Base-by-base conservation (phyloP, 2,888 invertebrate genomes). In the Polymixis flavicincta region DNA sequence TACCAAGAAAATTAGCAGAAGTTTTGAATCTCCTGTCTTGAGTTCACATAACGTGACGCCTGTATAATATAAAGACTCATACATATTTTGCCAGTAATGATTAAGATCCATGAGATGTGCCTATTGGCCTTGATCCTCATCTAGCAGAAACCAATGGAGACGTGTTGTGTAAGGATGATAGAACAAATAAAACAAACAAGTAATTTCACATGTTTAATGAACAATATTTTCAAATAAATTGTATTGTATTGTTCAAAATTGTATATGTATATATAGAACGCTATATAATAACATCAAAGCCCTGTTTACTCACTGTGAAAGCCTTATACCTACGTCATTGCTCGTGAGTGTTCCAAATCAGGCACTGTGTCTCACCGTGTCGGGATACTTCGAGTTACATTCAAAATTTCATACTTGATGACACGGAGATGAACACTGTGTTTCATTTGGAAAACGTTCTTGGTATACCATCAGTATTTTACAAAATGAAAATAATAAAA, bases 261-360 rank as follows among this genome's bases (percentile, higher is more conserved):
- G 95, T 96, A 96, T 94, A 95, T 93, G 92, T 93, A 94, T 94
- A 93, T 94, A 94, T 94, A 95, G 93, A 94, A 93, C 89, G 95
- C 93, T 94, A 94, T 94, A 95, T 92, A 94, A 93, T 94, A 94
- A 93, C 91, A 92, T 94, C 92, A 93, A 95, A 96, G 96, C 96
- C 96, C 96, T 96, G 96, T 96, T 95, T 94, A 93, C 90, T 95
- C 92, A 92, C 92, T 93, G 93, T 93, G 93, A 93, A 96, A 95
- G 95, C 95, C 95, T 95, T 94, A 95, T 81, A 81, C 68, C 93
- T 94, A 94, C 80, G 80, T 87, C 90, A 89, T 89, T 91, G 89
- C 89, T 90, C 89, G 88, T 86, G 83, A 65, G 78, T 81, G 80
- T 90, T 86, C 87, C 86, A 86, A 83, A 84, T 85, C 72, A 88